These are phyloP conservation scores for Sebastes elongatus DNA, from an alignment of 2,797 vertebrate species.

Conservation along the genomic window DNA sequence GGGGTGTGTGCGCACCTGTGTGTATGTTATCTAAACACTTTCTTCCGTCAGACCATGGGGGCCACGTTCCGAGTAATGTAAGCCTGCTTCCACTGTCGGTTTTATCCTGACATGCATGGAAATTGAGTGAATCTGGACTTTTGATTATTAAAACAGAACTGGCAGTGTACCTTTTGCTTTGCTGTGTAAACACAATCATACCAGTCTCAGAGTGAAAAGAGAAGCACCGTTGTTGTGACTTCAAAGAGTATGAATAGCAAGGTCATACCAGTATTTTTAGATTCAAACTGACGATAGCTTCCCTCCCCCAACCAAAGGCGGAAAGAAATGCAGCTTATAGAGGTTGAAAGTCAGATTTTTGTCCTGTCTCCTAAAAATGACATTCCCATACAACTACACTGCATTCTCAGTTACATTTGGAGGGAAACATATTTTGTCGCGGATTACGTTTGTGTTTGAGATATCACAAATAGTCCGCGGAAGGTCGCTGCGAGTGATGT, in stretches of 20 bases:
- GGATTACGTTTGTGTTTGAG: neutral
- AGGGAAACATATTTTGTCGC: too few species aligned
- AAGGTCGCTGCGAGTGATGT: neutral
- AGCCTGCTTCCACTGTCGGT: neutral
- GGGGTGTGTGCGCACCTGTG: neutral
- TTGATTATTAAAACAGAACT: neutral
- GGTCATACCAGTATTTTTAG: neutral
- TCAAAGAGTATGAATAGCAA: neutral
- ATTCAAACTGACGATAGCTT: neutral
- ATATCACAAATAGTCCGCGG: neutral
- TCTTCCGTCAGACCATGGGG: conserved; percentile 3
- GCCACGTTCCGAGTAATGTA: conserved; percentile 25
- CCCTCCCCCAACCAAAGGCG: neutral
- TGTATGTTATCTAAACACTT: conserved; percentile 52
- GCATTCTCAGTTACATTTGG: neutral
- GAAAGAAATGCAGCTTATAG: neutral
- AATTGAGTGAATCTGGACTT: neutral
- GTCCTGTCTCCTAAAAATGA: too few species aligned
- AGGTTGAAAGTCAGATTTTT: neutral
- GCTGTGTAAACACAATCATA: neutral
- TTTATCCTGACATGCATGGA: neutral
- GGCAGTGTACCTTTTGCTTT: neutral
- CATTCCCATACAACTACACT: neutral
- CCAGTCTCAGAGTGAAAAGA: neutral
- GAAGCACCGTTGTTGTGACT: neutral